Conservation (phyloP, 1,140 invertebrate genomes). For the Diorhabda elongata region DNA sequence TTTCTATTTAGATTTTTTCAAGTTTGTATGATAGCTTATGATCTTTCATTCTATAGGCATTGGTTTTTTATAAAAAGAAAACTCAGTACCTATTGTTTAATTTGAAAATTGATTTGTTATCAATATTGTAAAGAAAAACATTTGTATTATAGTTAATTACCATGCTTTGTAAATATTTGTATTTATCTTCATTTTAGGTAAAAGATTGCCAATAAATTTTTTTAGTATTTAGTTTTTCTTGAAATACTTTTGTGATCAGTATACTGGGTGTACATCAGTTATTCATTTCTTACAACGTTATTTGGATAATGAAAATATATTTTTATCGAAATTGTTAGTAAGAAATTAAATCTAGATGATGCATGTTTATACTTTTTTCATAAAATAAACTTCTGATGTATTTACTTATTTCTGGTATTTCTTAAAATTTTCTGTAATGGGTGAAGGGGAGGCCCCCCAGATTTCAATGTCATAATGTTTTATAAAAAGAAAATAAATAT, state of each 20-base stretch:
- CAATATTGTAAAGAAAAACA: slow-evolving; percentile 10
- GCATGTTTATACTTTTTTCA: no score
- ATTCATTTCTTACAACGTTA: no score
- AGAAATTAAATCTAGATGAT: no score
- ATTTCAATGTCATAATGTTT: no score
- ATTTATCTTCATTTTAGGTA: slow-evolving; percentile 13
- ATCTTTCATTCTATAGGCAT: slow-evolving; percentile 9
- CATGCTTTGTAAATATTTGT: slow-evolving; percentile 19
- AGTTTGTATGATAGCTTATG: slow-evolving; percentile 11
- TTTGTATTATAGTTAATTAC: slow-evolving; percentile 5
- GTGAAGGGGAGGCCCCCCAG: no score
- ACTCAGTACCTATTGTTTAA: neutral
- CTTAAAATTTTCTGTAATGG: no score
- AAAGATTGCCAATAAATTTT: neutral
- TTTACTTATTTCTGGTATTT: no score
- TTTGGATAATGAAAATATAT: no score
- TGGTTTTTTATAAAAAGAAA: neutral
- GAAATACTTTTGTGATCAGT: neutral
- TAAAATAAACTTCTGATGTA: no score
- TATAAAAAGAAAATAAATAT: no score
- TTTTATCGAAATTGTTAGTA: no score
- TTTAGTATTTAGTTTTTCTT: neutral
- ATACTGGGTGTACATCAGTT: no score
- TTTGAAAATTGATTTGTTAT: slow-evolving; percentile 7
- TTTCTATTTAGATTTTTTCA: neutral